These are phyloP conservation scores for Muricea muricata DNA, from an alignment of 92 coral and sea anemone genomes.

Conservation along the genomic window DNA sequence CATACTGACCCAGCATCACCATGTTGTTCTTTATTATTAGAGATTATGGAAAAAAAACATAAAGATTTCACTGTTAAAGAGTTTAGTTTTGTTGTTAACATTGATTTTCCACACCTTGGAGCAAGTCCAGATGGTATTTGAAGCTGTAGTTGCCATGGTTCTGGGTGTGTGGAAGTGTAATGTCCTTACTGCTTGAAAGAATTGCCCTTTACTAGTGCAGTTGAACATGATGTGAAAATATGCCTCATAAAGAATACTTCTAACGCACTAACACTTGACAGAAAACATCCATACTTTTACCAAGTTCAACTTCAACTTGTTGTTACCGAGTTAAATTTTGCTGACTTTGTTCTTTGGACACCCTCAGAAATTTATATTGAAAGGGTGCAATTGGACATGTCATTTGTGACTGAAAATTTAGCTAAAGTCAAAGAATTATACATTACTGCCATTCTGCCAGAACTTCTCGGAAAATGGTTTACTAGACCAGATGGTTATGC, in stretches of 20 bases:
- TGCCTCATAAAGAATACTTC: background rate
- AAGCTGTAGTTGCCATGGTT: slow-evolving; percentile 63
- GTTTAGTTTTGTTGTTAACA: slow-evolving; percentile 60
- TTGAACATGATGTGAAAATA: background rate
- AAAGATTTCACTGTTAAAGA: slow-evolving; percentile 48
- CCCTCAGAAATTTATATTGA: slow-evolving; percentile 56
- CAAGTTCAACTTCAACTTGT: slow-evolving; percentile 70
- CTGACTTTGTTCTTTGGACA: slow-evolving; percentile 80
- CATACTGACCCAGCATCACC: slow-evolving; percentile 61
- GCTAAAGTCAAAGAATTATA: slow-evolving; percentile 64
- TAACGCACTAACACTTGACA: background rate
- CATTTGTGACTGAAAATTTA: slow-evolving; percentile 58
- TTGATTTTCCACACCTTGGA: slow-evolving; percentile 66
- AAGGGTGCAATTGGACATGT: slow-evolving; percentile 57
- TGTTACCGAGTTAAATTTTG: slow-evolving; percentile 28
- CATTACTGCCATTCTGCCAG: slow-evolving; percentile 66
- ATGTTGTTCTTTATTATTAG: background rate
- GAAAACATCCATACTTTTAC: slow-evolving; percentile 59
- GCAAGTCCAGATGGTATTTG: slow-evolving; percentile 68
- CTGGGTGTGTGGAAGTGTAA: slow-evolving; percentile 63
- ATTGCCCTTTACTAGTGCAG: background rate
- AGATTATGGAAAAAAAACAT: slow-evolving; percentile 61
- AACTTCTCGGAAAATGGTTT: slow-evolving; percentile 74
- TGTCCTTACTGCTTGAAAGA: slow-evolving; percentile 38
- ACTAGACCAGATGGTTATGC: slow-evolving; percentile 48